A percentile compares a stretch with the other conserved stretches of the same genome.
These are phyloP conservation scores for Chironex yamaguchii DNA, from an alignment of 30 jellyfish, hydroid and myxozoan genomes.

Conservation along the genomic window DNA sequence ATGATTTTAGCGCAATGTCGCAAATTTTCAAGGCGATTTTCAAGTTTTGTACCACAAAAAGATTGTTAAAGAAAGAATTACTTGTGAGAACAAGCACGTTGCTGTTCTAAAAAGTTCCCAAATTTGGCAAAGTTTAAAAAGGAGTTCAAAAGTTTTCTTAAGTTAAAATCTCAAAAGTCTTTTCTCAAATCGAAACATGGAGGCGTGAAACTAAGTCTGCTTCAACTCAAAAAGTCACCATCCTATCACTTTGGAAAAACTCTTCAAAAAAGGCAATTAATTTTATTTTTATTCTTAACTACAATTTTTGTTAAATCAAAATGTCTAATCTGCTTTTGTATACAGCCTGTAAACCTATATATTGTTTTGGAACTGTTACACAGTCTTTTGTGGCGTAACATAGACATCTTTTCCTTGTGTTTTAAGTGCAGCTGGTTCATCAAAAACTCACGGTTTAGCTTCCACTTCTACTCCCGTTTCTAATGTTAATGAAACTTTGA, in stretches of 20 bases:
- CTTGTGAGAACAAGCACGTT: slow-evolving; percentile 48
- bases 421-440: too few relatives aligned
- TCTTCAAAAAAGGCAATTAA: slow-evolving; percentile 29
- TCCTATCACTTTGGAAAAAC: slow-evolving; percentile 27
- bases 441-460: slow-evolving; percentile 30
- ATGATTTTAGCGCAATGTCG: too few relatives aligned
- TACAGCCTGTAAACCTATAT: slow-evolving; percentile 22
- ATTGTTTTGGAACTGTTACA: too few relatives aligned
- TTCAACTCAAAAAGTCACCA: slow-evolving; percentile 37
- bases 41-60: slow-evolving; percentile 21
- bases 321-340: slow-evolving; percentile 16
- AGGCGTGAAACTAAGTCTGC: slow-evolving; percentile 29
- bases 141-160: slow-evolving; percentile 1
- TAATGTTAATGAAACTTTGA: slow-evolving; percentile 27
- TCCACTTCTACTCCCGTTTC: slow-evolving; percentile 33
- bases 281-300: slow-evolving; percentile 13
- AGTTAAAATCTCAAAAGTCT: slow-evolving; percentile 40
- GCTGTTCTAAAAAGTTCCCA: neutral
- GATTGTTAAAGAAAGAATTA: slow-evolving; percentile 14
- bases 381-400: too few relatives aligned
- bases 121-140: slow-evolving; percentile 1
- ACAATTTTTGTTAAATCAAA: slow-evolving; percentile 9
- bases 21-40: too few relatives aligned
- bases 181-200: slow-evolving; percentile 37
- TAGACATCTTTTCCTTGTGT: too few relatives aligned